Evolutionary conservation across 2,797 vertebrate species (phyloP).

Genomic region (Fundulus diaphanus): DNA sequence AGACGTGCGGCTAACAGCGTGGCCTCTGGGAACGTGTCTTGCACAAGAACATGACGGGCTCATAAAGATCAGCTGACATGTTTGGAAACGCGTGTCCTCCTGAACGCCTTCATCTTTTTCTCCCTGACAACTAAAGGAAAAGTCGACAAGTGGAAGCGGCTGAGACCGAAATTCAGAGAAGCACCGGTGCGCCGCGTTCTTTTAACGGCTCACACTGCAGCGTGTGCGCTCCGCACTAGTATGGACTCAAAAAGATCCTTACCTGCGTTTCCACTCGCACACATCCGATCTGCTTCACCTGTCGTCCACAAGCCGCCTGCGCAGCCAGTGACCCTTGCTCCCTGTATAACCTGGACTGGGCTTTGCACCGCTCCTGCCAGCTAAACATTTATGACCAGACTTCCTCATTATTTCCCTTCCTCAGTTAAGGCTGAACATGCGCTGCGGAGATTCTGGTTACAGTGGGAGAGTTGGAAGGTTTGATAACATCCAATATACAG

Average conservation of each 20-base stretch:
- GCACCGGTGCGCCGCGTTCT: background rate
- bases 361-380: background rate
- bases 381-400: constrained; percentile 27
- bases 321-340: constrained; percentile 55
- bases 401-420: background rate
- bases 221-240: background rate
- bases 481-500: background rate
- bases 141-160: background rate
- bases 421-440: background rate
- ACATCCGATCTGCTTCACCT: constrained; percentile 3
- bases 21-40: background rate
- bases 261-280: constrained; percentile 31
- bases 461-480: background rate
- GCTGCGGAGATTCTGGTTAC: background rate
- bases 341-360: constrained; percentile 42
- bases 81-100: background rate
- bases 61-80: background rate
- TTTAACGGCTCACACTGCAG: too few species aligned
- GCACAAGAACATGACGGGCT: background rate
- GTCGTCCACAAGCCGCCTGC: constrained; percentile 14
- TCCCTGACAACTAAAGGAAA: background rate
- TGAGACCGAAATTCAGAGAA: background rate
- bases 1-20: background rate
- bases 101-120: background rate
- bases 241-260: constrained; percentile 20